phyloP scores from a whole-genome alignment of 1,140 invertebrate species.

The Trigoniulus corallinus region DNA sequence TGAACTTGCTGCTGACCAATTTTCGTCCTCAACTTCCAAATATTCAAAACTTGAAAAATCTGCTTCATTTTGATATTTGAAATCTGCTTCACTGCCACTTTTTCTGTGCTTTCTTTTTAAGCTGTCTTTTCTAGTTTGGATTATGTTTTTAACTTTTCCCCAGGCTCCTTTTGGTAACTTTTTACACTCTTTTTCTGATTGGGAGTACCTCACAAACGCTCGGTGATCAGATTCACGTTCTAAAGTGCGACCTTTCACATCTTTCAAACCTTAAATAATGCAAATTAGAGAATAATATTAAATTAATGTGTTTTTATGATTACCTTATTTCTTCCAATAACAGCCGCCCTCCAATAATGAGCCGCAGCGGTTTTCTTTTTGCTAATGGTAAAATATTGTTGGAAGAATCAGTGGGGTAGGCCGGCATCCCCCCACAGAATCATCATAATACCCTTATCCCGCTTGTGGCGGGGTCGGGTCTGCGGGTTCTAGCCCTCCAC shows the following conservation, averaged over 20 bases:
- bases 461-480: no score
- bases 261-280: no score
- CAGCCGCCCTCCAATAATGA: no score
- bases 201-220: not conserved
- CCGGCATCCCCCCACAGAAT: no score
- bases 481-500: no score
- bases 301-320: no score
- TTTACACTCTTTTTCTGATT: conserved; percentile 6
- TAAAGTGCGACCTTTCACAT: not conserved
- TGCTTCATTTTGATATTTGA: not conserved
- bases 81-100: not conserved
- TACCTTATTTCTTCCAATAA: no score
- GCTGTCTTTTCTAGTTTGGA: conserved; percentile 46
- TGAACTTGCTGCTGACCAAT: not conserved
- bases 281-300: no score
- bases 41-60: not conserved
- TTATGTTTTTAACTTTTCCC: conserved; percentile 28
- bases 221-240: not conserved
- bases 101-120: conserved; percentile 30
- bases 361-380: no score
- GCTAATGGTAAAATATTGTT: no score
- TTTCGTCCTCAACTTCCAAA: not conserved
- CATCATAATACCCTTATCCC: no score
- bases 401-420: no score
- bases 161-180: conserved; percentile 11